Evolutionary conservation across 2,113 vertebrate genomes (phyloP).

Genomic region (Dromiciops gliroides): DNA sequence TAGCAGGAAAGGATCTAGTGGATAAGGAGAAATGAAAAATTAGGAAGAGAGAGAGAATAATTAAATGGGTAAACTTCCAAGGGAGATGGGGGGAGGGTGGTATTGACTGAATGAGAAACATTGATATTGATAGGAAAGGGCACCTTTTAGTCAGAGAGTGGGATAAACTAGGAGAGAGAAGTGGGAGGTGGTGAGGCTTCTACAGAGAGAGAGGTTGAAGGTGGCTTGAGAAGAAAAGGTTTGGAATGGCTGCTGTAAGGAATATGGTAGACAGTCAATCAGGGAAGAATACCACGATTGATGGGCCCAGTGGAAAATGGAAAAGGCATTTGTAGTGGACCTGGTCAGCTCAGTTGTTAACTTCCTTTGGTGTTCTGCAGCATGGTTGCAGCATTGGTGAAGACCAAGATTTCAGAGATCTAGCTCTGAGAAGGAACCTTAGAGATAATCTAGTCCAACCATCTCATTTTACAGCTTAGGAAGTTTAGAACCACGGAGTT

Average conservation of each 20-base stretch:
- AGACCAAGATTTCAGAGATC: background rate
- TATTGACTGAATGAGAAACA: background rate
- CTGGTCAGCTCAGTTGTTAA: background rate
- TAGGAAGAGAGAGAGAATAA: background rate
- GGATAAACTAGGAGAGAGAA: background rate
- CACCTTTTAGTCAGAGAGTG: background rate
- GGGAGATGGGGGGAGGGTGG: background rate
- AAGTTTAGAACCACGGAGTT: background rate
- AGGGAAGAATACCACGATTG: background rate
- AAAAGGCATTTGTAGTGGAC: background rate
- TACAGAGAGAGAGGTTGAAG: background rate
- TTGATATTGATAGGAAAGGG: background rate
- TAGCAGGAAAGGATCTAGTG: background rate
- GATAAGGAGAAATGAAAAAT: background rate
- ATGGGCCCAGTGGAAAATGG: background rate
- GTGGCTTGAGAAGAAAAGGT: background rate
- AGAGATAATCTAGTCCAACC: background rate
- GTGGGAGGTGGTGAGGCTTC: background rate
- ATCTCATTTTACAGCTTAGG: background rate
- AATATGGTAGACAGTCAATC: background rate
- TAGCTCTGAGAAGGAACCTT: background rate
- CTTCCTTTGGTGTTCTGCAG: background rate
- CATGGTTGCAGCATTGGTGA: background rate
- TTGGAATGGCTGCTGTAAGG: background rate
- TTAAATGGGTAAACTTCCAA: background rate